phyloP scores from a whole-genome alignment of 2,888 invertebrate species.

The Strigamia transsilvanica region DNA sequence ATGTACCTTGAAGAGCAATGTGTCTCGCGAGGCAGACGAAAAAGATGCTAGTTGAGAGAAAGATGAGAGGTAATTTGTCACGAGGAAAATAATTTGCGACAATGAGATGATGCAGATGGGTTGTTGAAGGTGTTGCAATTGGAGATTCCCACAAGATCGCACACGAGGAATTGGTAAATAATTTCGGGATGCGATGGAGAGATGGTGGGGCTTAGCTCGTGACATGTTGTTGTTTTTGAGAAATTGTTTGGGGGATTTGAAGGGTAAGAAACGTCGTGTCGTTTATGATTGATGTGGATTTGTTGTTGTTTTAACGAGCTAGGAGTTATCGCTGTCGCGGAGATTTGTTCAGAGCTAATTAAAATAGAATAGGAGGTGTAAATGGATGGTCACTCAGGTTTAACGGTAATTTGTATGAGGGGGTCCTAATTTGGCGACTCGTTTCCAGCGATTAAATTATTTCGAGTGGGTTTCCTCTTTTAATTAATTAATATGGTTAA shows the following conservation, averaged over 20 bases:
- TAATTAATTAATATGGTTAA: constrained; percentile 20
- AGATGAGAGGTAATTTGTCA: constrained; percentile 8
- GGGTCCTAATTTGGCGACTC: not conserved
- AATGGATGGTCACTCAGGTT: constrained; percentile 28
- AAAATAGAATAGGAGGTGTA: not conserved
- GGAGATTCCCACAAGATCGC: not conserved
- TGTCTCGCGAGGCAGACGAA: not conserved
- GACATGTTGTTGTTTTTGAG: not conserved
- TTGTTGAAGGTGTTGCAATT: no score
- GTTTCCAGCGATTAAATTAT: constrained; percentile 9
- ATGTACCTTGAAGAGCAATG: not conserved
- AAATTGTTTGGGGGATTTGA: not conserved
- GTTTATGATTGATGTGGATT: no score
- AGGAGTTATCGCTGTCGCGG: not conserved
- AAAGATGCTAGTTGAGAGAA: not conserved
- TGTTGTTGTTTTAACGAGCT: not conserved
- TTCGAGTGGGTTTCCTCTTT: constrained; percentile 7
- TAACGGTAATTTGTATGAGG: constrained; percentile 10
- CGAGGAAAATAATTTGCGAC: no score
- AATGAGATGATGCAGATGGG: no score
- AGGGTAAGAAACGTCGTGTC: not conserved
- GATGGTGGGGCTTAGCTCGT: not conserved
- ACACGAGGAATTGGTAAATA: not conserved
- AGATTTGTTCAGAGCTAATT: not conserved
- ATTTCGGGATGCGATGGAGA: not conserved